Conservation (phyloP, 2,888 invertebrate species). For the Phasia obesa region DNA sequence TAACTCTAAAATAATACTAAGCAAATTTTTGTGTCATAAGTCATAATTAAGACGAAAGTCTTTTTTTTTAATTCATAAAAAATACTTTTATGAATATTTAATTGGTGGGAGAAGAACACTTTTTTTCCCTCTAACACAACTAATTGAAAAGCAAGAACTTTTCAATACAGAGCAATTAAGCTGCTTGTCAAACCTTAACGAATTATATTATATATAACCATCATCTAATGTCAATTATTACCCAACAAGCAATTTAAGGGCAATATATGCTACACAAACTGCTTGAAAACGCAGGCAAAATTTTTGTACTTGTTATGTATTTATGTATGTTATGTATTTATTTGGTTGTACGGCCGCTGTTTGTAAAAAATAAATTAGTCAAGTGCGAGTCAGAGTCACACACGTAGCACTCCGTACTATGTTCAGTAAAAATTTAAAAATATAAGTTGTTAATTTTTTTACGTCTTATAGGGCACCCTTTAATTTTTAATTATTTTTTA, state of each 20-base stretch:
- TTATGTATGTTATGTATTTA: too few species aligned
- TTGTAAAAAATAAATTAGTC: too few species aligned
- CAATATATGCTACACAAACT: too few species aligned
- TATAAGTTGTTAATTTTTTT: too few species aligned
- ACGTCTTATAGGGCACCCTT: too few species aligned
- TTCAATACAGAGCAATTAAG: constrained; percentile 74
- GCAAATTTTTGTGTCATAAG: constrained; percentile 25
- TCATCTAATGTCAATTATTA: background rate
- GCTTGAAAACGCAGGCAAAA: too few species aligned
- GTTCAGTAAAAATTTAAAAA: too few species aligned
- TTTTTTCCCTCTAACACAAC: constrained; percentile 36
- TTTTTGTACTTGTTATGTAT: too few species aligned
- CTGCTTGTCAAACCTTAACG: constrained; percentile 76
- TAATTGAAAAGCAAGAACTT: constrained; percentile 49
- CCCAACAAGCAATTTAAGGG: constrained; percentile 23
- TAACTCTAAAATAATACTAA: constrained; percentile 58
- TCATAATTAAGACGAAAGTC: constrained; percentile 58
- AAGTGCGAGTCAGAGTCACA: too few species aligned
- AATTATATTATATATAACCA: constrained; percentile 16
- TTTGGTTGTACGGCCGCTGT: too few species aligned
- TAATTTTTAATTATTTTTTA: too few species aligned
- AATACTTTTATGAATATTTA: background rate
- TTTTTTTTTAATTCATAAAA: constrained; percentile 7
- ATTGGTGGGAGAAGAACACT: constrained; percentile 1
- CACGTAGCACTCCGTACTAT: too few species aligned